These are phyloP conservation scores for Leucoraja erinaceus DNA, from an alignment of 2,113 vertebrate genomes.

Conservation along the genomic window DNA sequence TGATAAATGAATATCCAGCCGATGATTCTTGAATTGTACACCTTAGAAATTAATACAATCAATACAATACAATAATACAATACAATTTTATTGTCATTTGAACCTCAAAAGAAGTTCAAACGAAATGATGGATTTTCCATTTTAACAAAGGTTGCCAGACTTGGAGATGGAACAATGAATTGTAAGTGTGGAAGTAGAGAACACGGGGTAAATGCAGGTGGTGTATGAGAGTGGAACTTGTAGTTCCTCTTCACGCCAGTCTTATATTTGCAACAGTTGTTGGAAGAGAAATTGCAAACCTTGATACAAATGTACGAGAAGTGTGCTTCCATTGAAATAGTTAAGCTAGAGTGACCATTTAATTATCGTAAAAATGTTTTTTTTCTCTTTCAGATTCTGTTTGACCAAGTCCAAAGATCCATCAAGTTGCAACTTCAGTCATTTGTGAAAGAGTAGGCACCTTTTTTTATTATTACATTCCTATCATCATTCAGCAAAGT, in stretches of 20 bases:
- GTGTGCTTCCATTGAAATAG: neutral
- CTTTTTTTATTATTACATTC: conserved; percentile 13
- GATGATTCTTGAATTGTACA: neutral
- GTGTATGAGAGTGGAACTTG: too few relatives aligned
- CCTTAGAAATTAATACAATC: neutral
- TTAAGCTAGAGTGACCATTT: neutral
- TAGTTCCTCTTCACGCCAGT: neutral
- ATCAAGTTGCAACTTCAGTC: conserved; percentile 91
- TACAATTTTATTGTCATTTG: too few relatives aligned
- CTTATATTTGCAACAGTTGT: neutral
- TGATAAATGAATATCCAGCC: too few relatives aligned
- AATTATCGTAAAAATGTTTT: conserved; percentile 10
- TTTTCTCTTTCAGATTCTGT: conserved; percentile 75
- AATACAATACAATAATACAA: too few relatives aligned
- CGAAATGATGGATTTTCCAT: neutral
- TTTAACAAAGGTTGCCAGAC: neutral
- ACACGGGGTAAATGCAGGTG: neutral
- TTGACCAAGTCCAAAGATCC: conserved; percentile 94
- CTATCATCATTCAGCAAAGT: too few relatives aligned
- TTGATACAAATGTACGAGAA: neutral
- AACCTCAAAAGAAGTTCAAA: too few relatives aligned
- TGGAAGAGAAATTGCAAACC: neutral
- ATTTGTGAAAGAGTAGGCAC: conserved; percentile 94
- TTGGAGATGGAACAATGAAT: neutral
- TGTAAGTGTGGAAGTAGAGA: neutral